Evolutionary conservation across 2,888 invertebrate species (phyloP).

Genomic region (Acanthacorydalis orientalis): DNA sequence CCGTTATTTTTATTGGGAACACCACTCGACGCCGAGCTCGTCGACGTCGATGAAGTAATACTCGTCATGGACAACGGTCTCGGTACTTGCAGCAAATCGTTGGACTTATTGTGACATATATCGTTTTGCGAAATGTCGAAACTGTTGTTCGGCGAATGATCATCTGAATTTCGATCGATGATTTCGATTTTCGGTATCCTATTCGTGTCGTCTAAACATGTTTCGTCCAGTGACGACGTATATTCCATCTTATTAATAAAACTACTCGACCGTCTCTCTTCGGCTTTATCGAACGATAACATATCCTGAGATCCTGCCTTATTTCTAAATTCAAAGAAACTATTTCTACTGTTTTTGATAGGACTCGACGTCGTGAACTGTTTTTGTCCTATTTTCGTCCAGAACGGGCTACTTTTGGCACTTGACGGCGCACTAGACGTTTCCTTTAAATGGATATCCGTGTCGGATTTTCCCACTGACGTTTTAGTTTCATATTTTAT

Average conservation of each 20-base stretch:
- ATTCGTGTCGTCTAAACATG: not conserved
- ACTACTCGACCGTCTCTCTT: not conserved
- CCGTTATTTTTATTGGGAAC: not conserved
- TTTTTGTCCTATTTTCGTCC: too few species aligned
- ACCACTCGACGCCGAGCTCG: not conserved
- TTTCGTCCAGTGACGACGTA: not conserved
- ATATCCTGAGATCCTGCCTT: not conserved
- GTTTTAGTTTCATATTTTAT: not conserved
- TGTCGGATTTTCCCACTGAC: not conserved
- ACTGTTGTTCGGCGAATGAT: not conserved
- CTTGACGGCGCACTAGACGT: not conserved
- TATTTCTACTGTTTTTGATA: not conserved
- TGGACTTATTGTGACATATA: not conserved
- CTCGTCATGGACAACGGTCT: constrained; percentile 4
- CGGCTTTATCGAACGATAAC: not conserved
- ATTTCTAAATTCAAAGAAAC: not conserved
- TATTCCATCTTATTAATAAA: too few species aligned
- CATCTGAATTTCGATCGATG: not conserved
- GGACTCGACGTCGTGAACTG: too few species aligned
- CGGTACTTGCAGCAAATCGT: constrained; percentile 2
- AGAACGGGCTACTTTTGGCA: too few species aligned
- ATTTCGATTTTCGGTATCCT: too few species aligned
- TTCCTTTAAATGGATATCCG: too few species aligned
- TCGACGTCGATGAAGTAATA: constrained; percentile 4
- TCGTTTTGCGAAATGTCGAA: not conserved